Base-by-base conservation (phyloP, 2,797 vertebrate genomes). In the Micromesistius poutassou region DNA sequence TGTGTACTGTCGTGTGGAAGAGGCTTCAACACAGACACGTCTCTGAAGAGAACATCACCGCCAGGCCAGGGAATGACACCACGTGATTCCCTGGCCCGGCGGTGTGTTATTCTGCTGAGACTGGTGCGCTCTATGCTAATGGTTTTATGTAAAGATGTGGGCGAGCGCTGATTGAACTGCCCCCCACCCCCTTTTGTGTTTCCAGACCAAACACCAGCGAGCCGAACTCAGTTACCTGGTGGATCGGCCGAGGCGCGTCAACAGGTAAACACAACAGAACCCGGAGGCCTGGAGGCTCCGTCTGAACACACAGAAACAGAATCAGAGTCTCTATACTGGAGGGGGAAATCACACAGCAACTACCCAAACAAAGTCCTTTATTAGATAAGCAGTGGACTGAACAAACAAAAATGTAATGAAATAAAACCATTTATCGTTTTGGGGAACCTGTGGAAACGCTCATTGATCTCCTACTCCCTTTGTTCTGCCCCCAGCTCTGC, bases 181-280 rank as follows among this genome's bases (percentile, higher is more conserved):
- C 16, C n/a, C 22, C 16, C 13, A 46, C 74, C 84, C 25, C 82
- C 2, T 66, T 68, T 87, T 76, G 89, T 87, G 92, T 95, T 86
- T 94, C 97, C 95, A 98, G 97, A 96, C 94, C 46, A 96, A 97
- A 91, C 96, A 97, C 87, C 96, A 97, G 90, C 91, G 96, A 91
- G 93, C 95, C 85, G 96, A 97, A 88, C 96, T 97, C 93, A 96
- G 95, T 93, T 97, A 96, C 89, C 95, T 97, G 91, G 96, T 96
- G 89, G 96, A 96, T 91, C 95, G 96, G 94, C 96, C 96, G 79
- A 94, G 96, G 80, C 95, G 96, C 85, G 96, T 96, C 84, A 97
- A 97, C 95, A 96, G 96, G 96, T 97, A 94, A 13, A 35, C 13
- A 33, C 6, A 30, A 16, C 2, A 71, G 16, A 71, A 13, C 28